Evolutionary conservation across 35 echinoderm and acorn worm species (phyloP).

Genomic region (Ptychodera flava): DNA sequence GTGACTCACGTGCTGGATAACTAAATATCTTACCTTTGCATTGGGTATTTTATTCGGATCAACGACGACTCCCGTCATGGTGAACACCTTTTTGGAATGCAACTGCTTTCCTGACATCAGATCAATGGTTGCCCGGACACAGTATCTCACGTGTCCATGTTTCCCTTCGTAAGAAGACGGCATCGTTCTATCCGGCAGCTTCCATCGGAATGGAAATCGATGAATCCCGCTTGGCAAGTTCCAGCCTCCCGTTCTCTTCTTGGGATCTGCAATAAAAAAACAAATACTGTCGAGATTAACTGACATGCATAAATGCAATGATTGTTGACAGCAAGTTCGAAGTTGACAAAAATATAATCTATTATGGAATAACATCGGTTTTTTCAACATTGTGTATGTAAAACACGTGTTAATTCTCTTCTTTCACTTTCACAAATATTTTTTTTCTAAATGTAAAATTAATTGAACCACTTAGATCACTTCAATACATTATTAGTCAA

Average conservation of each 20-base stretch:
- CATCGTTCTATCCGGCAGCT: not conserved
- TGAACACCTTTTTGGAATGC: not conserved
- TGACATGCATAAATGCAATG: too few relatives aligned
- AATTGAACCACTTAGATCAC: too few relatives aligned
- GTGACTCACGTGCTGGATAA: too few relatives aligned
- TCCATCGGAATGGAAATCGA: not conserved
- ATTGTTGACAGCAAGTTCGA: too few relatives aligned
- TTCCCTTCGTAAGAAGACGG: not conserved
- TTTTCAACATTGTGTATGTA: too few relatives aligned
- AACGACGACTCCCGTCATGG: not conserved
- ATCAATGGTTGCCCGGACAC: not conserved
- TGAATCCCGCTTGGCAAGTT: not conserved
- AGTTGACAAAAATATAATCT: too few relatives aligned
- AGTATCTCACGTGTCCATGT: not conserved
- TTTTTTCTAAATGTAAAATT: too few relatives aligned
- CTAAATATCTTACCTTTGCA: not conserved
- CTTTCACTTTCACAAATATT: too few relatives aligned
- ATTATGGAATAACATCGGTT: too few relatives aligned
- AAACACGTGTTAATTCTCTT: too few relatives aligned
- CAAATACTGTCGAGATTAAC: too few relatives aligned
- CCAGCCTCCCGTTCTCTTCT: not conserved
- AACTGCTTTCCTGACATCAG: not conserved
- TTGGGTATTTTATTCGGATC: not conserved
- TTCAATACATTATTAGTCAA: too few relatives aligned
- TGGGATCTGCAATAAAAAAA: not conserved